Conservation (phyloP, 2,113 vertebrate species). For the Neotragus moschatus region DNA sequence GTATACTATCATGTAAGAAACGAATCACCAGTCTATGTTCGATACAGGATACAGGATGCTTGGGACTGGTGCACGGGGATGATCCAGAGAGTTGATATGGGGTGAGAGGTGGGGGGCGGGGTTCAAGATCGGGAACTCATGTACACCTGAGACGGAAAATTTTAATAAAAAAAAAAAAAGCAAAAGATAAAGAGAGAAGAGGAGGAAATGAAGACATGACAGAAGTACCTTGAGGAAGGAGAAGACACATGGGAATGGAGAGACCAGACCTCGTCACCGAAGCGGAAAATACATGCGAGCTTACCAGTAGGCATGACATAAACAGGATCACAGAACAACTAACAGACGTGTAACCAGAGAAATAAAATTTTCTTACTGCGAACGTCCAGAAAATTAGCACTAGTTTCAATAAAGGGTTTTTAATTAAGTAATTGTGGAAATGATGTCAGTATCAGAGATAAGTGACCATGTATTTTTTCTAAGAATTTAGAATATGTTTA, state of each 20-base stretch:
- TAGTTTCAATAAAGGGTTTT: background rate
- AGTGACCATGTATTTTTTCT: background rate
- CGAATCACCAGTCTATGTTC: too few species aligned
- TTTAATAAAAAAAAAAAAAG: too few species aligned
- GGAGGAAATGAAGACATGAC: background rate
- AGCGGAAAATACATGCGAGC: background rate
- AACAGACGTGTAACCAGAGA: background rate
- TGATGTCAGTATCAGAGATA: background rate
- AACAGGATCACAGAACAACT: background rate
- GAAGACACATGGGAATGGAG: too few species aligned
- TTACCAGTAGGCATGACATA: too few species aligned
- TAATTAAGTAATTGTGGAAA: background rate
- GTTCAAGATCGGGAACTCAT: too few species aligned
- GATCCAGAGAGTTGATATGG: too few species aligned
- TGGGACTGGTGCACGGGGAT: too few species aligned
- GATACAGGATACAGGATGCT: too few species aligned
- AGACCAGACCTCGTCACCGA: fast-evolving
- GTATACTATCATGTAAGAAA: too few species aligned
- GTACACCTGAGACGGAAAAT: too few species aligned
- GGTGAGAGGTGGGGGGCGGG: too few species aligned
- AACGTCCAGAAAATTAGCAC: background rate
- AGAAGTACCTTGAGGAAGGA: background rate
- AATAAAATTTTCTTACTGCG: background rate
- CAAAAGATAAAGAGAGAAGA: background rate
- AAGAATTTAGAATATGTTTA: background rate